These are phyloP conservation scores for Pseudochirops cupreus DNA, from an alignment of 2,797 vertebrate species.

Conservation along the genomic window DNA sequence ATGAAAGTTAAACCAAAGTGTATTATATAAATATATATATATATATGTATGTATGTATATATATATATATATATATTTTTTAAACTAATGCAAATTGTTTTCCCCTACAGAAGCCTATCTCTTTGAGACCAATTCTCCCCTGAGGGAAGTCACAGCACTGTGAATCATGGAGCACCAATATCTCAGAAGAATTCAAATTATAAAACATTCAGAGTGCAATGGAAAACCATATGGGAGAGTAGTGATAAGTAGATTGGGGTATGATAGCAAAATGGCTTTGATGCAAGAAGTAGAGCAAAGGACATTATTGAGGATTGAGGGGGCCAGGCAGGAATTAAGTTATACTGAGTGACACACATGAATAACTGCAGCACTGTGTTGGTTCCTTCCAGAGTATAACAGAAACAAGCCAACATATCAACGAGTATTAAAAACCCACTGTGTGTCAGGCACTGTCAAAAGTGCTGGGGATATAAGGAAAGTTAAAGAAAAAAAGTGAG, in stretches of 20 bases:
- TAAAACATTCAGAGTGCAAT: not conserved
- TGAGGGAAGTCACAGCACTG: not conserved
- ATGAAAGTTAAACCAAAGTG: not conserved
- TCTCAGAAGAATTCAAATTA: constrained; percentile 3
- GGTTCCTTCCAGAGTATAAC: not conserved
- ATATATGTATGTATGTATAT: too few species aligned
- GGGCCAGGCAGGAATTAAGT: not conserved
- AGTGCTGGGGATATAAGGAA: not conserved
- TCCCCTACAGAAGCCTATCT: not conserved
- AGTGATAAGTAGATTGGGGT: not conserved
- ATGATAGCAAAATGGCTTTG: not conserved
- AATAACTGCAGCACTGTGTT: not conserved
- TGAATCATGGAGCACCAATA: not conserved
- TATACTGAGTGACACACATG: not conserved
- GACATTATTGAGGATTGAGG: not conserved
- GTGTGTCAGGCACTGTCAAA: not conserved
- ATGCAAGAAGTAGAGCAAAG: not conserved
- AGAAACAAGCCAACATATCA: not conserved
- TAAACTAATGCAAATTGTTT: not conserved
- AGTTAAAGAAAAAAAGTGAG: not conserved
- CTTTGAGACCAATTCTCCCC: not conserved
- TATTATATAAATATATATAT: not conserved
- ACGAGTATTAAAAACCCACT: not conserved
- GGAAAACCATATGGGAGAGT: not conserved
- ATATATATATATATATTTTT: not conserved